Base-by-base conservation (phyloP, 2,888 invertebrate species). In the Scrobipalpa costella region DNA sequence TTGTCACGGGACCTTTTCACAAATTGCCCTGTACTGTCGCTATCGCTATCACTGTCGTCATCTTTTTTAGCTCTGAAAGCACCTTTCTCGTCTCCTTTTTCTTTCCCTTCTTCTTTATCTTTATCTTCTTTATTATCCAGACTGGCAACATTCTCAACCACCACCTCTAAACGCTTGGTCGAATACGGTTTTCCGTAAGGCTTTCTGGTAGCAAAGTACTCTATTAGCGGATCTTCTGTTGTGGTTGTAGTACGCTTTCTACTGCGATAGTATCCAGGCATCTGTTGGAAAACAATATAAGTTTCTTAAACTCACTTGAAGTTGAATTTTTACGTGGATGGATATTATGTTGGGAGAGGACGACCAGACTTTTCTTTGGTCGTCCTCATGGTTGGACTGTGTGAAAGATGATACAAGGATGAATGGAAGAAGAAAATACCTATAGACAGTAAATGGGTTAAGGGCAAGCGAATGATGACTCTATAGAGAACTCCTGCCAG, bases 211-310 rank as follows among this genome's bases (percentile, higher is more conserved):
- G 55, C 27, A 13, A 49, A 61, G 19, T 61, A 61, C 13, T 49
- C 61, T 15, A 61, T n/a, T 2, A 49, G 40, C 13, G 36, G 58
- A 15, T 49, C 33, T 17, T 17, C 34, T 9, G 65, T 61, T 7
- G 65, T 63, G 0, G 63, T 63, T 17, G 65, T 65, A 0, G 61
- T 65, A 33, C 50, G 61, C 34, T 33, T 38, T 7, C 9, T 3
- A 0, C 33, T 49, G 15, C 57, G 61, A 61, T 63, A 63, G 63
- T 65, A 65, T 0, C 13, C 9, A 9, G 65, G 65, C 65, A 65
- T 65, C 65, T 65, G 50, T 33, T 27, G 44, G n/a, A 27, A 17
- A 36, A n/a, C 1, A 40, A 40, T 33, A 9, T 52, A n/a, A n/a
- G n/a, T 21, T 21, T 52, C 27, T 27, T 27, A 27, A 27, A 27